Conservation (phyloP, 2,113 vertebrate species). For the Alligator sinensis region DNA sequence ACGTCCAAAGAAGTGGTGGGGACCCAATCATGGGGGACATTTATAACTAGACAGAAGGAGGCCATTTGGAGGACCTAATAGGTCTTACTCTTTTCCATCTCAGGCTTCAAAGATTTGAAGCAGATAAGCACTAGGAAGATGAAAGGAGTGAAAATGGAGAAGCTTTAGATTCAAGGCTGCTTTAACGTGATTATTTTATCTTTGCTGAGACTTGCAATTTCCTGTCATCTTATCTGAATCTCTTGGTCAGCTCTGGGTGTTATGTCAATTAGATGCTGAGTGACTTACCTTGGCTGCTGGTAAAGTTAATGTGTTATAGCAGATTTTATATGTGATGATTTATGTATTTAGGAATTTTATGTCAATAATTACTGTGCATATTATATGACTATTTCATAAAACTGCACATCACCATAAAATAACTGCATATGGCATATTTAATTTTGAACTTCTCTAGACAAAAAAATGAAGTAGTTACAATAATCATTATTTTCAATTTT, state of each 20-base stretch:
- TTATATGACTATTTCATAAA: conserved; percentile 80
- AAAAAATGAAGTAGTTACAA: conserved; percentile 83
- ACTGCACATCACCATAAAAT: conserved; percentile 81
- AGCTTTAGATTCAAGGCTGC: neutral
- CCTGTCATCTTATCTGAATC: conserved; percentile 66
- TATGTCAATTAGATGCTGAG: conserved; percentile 75
- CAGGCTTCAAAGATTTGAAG: conserved; percentile 33
- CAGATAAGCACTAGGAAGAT: conserved; percentile 8
- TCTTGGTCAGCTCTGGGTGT: conserved; percentile 53
- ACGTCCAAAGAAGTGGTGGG: conserved; percentile 64
- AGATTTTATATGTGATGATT: conserved; percentile 74
- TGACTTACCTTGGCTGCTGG: conserved; percentile 77
- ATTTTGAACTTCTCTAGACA: conserved; percentile 81
- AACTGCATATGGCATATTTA: conserved; percentile 81
- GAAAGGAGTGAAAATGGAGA: conserved; percentile 11
- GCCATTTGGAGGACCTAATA: neutral
- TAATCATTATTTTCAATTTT: conserved; percentile 87
- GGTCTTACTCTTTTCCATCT: conserved; percentile 2
- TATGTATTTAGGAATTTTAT: conserved; percentile 82
- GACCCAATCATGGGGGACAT: conserved; percentile 26
- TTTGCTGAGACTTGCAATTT: conserved; percentile 53
- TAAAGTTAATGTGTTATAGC: conserved; percentile 78
- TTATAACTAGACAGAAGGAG: conserved; percentile 10
- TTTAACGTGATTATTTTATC: conserved; percentile 44
- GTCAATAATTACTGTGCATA: conserved; percentile 81